Evolutionary conservation across 2,113 vertebrate genomes (phyloP).

Genomic region (Elephantulus edwardii): DNA sequence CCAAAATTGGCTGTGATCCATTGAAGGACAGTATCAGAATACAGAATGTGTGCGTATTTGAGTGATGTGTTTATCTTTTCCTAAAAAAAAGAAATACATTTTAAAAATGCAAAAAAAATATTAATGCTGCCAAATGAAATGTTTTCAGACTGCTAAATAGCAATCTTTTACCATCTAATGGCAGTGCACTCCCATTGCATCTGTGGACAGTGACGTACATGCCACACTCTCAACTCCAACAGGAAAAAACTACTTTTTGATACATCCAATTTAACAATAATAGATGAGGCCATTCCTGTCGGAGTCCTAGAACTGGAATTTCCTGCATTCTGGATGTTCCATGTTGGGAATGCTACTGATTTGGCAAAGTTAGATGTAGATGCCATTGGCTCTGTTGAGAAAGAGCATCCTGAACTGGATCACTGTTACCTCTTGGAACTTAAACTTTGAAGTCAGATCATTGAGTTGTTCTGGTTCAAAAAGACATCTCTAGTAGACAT

Average conservation of each 20-base stretch:
- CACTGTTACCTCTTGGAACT: background rate
- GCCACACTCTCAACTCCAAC: constrained; percentile 57
- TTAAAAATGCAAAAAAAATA: background rate
- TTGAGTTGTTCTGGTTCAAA: background rate
- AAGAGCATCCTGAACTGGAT: constrained; percentile 23
- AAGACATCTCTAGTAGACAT: background rate
- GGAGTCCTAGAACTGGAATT: constrained; percentile 81
- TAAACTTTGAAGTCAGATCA: background rate
- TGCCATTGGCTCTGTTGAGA: constrained; percentile 48
- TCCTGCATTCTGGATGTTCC: constrained; percentile 80
- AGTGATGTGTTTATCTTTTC: too few relatives aligned
- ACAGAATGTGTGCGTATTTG: too few relatives aligned
- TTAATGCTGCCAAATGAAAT: background rate
- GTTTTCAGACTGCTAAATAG: constrained; percentile 5
- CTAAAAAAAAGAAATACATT: too few relatives aligned
- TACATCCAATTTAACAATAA: constrained; percentile 65
- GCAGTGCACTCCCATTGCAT: constrained; percentile 18
- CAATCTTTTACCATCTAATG: constrained; percentile 32
- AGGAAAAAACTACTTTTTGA: constrained; percentile 68
- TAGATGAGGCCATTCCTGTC: constrained; percentile 11
- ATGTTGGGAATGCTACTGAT: constrained; percentile 63
- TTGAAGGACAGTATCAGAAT: too few relatives aligned
- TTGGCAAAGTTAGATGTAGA: constrained; percentile 64
- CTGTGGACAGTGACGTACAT: constrained; percentile 60
- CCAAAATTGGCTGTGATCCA: too few relatives aligned